Evolutionary conservation across 2,797 vertebrate genomes (phyloP), one percentile per base, ranked within the genome.

Genomic region (Benthosema pterotum): DNA sequence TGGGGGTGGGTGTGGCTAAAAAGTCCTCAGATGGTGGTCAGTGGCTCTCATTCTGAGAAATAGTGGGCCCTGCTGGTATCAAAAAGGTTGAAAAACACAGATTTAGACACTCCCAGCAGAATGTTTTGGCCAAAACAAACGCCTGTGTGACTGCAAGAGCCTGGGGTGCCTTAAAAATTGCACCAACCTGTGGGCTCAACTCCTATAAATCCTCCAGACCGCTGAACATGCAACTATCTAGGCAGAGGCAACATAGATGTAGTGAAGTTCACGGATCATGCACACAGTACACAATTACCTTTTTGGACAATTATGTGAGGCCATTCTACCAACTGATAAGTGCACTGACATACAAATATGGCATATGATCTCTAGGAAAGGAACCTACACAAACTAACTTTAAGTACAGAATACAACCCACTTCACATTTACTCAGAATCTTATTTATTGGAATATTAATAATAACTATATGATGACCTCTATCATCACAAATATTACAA

Each of bases 401-500:
- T 32, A 32, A 32, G 32, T 38, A 38, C 8, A 46, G n/a, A 15
- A 66, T 52, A 42, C 42, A 0, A 60, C 17, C 22, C n/a, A 15
- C 9, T 1, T 65, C 43, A 63, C 62, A 57, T 1, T 11, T 69
- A 63, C 49, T 67, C 61, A 75, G 67, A 84, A 77, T 78, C 50
- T 60, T 60, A 82, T 85, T 81, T 86, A 88, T 79, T 88, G 50
- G 53, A 80, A 67, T 71, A 75, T 75, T 67, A 80, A 79, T 67
- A 80, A 79, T 80, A 76, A 17, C 18, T 18, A 60, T 75, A 75
- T 58, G 38, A 67, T 69, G 62, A 72, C 60, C 65, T 52, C 2
- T 67, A 64, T 61, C 56, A 73, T 69, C 65, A 81, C 74, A 82
- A 72, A 55, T 9, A 62, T 63, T 67, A 71, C 70, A 71, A 11